phyloP scores from a whole-genome alignment of 1,140 invertebrate species.

The Probaryconus sp. region DNA sequence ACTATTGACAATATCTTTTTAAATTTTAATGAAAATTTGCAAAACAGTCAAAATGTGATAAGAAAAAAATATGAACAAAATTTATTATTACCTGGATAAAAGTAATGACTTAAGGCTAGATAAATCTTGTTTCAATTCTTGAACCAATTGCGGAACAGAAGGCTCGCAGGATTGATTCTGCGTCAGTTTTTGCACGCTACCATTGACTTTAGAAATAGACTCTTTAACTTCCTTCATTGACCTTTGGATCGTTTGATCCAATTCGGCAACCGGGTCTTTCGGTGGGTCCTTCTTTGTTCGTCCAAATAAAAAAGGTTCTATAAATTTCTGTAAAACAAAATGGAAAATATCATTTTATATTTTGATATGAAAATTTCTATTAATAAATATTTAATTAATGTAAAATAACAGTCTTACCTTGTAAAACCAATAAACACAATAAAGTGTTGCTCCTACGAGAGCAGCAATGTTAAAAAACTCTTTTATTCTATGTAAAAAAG shows the following conservation, averaged over 20 bases:
- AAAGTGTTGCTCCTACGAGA: conserved; percentile 83
- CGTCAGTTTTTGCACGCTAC: conserved; percentile 79
- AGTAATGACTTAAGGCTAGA: conserved; percentile 87
- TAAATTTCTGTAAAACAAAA: conserved; percentile 80
- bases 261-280: conserved; percentile 82
- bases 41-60: too few relatives aligned
- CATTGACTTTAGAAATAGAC: conserved; percentile 80
- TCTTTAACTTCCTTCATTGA: conserved; percentile 81
- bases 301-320: conserved; percentile 82
- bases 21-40: not conserved
- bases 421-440: conserved; percentile 86
- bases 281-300: conserved; percentile 81
- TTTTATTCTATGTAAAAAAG: conserved; percentile 80
- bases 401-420: conserved; percentile 78
- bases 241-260: conserved; percentile 82
- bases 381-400: conserved; percentile 10
- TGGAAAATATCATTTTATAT: conserved; percentile 12
- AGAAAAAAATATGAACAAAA: too few relatives aligned
- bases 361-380: not conserved
- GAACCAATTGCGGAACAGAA: conserved; percentile 80
- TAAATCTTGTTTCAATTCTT: conserved; percentile 85
- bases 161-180: conserved; percentile 77
- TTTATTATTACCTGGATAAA: conserved; percentile 82
- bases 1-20: not conserved
- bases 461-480: conserved; percentile 84